Evolutionary conservation across 2,888 invertebrate species (phyloP).

Genomic region (Caenorhabditis japonica): DNA sequence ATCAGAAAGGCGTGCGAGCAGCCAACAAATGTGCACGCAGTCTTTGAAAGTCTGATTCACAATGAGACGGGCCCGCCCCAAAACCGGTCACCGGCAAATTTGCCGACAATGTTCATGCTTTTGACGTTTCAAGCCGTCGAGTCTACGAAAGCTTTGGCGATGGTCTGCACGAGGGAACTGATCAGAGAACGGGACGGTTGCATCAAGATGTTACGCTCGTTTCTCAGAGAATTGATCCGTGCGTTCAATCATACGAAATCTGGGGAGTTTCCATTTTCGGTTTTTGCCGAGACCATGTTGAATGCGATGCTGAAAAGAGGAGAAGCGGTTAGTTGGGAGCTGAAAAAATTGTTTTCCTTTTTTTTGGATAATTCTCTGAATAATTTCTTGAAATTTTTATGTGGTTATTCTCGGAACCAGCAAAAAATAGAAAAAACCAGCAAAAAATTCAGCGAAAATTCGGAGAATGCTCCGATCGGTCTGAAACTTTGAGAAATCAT

Average conservation of each 20-base stretch:
- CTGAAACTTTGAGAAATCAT: too few species aligned
- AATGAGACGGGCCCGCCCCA: slow-evolving; percentile 41
- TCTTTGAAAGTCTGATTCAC: slow-evolving; percentile 28
- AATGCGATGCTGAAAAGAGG: not conserved
- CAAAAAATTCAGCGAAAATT: too few species aligned
- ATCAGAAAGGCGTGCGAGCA: slow-evolving; percentile 12
- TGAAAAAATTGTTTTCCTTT: too few species aligned
- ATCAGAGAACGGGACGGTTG: slow-evolving; percentile 24
- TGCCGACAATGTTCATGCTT: slow-evolving; percentile 36
- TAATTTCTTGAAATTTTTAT: too few species aligned
- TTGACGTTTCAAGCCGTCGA: slow-evolving; percentile 22
- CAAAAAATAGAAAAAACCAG: too few species aligned
- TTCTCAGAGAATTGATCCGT: slow-evolving; percentile 33
- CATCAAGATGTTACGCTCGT: slow-evolving; percentile 23
- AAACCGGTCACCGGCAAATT: slow-evolving; percentile 32
- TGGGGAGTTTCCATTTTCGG: slow-evolving; percentile 42
- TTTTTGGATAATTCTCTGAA: too few species aligned
- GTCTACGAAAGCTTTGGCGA: slow-evolving; percentile 28
- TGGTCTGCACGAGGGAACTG: slow-evolving; percentile 29
- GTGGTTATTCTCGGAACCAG: too few species aligned
- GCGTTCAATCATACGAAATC: slow-evolving; percentile 32
- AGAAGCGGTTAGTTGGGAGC: slow-evolving; percentile 13
- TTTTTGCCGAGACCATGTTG: slow-evolving; percentile 28
- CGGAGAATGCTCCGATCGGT: too few species aligned
- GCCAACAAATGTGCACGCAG: slow-evolving; percentile 5